Base-by-base conservation (phyloP, 1,140 invertebrate species). In the Idris sp. region DNA sequence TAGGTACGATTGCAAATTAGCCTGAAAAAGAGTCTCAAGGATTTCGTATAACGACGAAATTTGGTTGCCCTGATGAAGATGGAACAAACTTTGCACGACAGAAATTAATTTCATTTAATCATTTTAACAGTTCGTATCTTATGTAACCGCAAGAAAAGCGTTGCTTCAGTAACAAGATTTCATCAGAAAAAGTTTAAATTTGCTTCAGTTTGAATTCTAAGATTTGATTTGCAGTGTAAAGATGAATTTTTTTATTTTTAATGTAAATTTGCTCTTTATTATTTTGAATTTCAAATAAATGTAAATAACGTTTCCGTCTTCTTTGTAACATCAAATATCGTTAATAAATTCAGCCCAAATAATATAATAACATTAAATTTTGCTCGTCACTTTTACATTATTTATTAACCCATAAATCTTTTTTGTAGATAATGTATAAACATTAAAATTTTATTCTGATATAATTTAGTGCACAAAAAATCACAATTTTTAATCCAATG, bases 81-180 rank as follows among this genome's bases (percentile, higher is more conserved):
- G 10, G 18, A 58, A 13, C 38, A 25, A 58, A 58, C 26, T 58
- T 58, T 2, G 10, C 11, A 13, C 19, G 25, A 6, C 22, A 40
- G 35, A 58, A 58, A 58, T 43, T 13, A 58, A 58, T 44, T 58
- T 11, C 28, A 25, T 58, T 58, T 31, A 43, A 35, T 33, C 14
- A 35, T 35, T 58, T 10, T 28, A n/a, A 44, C 44, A 44, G 11
- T 25, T 3, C 36, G 15, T 43, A 58, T 4, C 26, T 54, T 40
- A 30, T 25, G 19, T 26, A 1, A 6, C n/a, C 3, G 11, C 1
- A 11, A 40, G 6, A 6, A n/a, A 22, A 22, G 6, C 19, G 19
- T 4, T 2, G 6, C 19, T 4, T 22, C 19, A n/a, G n/a, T 22
- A 22, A 26, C 2, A 10, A 19, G 1, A 14, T 36, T 15, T 36